phyloP scores from a whole-genome alignment of 2,888 invertebrate species.

The Stenoptilia bipunctidactyla region DNA sequence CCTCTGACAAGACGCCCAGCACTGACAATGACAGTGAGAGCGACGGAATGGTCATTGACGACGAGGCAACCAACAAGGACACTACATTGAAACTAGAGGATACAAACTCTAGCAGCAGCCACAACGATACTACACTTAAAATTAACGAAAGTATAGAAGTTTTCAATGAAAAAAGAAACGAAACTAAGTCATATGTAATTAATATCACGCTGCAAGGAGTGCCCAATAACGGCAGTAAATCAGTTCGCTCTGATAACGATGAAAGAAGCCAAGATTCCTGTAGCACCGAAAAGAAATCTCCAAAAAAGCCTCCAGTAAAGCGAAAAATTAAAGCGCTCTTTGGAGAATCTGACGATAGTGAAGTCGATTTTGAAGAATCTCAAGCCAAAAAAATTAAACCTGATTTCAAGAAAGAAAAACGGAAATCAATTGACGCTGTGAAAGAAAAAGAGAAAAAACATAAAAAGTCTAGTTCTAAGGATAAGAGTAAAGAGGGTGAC shows the following conservation, averaged over 20 bases:
- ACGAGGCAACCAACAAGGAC: slow-evolving; percentile 24
- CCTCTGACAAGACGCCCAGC: slow-evolving; percentile 28
- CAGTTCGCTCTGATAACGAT: slow-evolving; percentile 1
- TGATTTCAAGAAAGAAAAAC: slow-evolving; percentile 10
- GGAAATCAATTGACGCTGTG: slow-evolving; percentile 10
- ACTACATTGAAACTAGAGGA: slow-evolving; percentile 35
- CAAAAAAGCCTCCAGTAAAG: slow-evolving; percentile 35
- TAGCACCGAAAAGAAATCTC: slow-evolving; percentile 18
- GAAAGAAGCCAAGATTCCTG: slow-evolving; percentile 3
- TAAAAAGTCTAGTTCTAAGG: slow-evolving; percentile 7
- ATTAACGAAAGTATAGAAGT: slow-evolving; percentile 13
- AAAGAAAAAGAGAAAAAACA: slow-evolving; percentile 18
- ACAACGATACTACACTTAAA: slow-evolving; percentile 16
- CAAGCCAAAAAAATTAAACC: slow-evolving; percentile 27
- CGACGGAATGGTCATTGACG: slow-evolving; percentile 39
- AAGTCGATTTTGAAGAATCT: slow-evolving; percentile 25
- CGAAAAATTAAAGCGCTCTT: slow-evolving; percentile 62
- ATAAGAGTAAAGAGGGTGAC: slow-evolving; percentile 20
- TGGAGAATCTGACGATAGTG: slow-evolving; percentile 63
- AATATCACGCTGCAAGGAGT: slow-evolving; percentile 57
- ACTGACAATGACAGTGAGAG: slow-evolving; percentile 36
- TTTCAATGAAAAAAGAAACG: slow-evolving; percentile 13
- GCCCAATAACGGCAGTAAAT: slow-evolving; percentile 25
- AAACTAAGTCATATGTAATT: slow-evolving; percentile 42
- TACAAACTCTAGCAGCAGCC: slow-evolving; percentile 14